A percentile compares a stretch with the other conserved stretches of the same genome.
These are phyloP conservation scores for Mermis nigrescens DNA, from an alignment of 2,888 invertebrate species.

Conservation along the genomic window DNA sequence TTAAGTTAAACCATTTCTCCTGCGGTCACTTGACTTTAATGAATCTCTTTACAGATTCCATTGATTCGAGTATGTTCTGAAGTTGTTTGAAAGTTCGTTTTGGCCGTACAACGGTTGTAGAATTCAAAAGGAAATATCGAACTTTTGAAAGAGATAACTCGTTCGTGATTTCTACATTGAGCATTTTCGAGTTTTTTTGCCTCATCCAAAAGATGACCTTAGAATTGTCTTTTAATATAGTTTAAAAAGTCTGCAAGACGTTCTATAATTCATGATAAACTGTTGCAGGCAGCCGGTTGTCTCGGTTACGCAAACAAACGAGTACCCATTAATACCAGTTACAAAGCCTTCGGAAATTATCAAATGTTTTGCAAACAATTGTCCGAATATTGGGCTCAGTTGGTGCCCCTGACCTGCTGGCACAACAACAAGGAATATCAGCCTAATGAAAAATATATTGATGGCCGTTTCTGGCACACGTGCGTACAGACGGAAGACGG, in stretches of 20 bases:
- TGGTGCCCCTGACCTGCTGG: background rate
- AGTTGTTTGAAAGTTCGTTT: too few species aligned
- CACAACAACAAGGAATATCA: background rate
- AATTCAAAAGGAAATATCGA: too few species aligned
- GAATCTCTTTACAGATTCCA: too few species aligned
- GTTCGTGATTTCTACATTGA: too few species aligned
- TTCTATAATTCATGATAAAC: background rate
- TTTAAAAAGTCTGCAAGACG: background rate
- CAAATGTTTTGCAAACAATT: background rate
- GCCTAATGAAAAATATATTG: background rate
- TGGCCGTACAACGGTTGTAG: too few species aligned
- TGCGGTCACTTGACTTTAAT: too few species aligned
- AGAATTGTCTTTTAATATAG: too few species aligned
- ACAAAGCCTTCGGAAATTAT: background rate
- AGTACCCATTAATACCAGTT: background rate
- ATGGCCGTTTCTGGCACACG: background rate
- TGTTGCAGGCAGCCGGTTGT: background rate
- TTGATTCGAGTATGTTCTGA: too few species aligned
- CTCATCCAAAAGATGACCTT: too few species aligned
- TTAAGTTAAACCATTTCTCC: too few species aligned
- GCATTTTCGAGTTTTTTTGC: too few species aligned
- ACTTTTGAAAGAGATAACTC: background rate
- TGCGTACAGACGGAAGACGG: background rate
- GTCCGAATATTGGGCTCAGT: background rate
- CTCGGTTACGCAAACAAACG: background rate